phyloP scores from a whole-genome alignment of 2,797 vertebrate genomes.

The Enteromius radiatus region DNA sequence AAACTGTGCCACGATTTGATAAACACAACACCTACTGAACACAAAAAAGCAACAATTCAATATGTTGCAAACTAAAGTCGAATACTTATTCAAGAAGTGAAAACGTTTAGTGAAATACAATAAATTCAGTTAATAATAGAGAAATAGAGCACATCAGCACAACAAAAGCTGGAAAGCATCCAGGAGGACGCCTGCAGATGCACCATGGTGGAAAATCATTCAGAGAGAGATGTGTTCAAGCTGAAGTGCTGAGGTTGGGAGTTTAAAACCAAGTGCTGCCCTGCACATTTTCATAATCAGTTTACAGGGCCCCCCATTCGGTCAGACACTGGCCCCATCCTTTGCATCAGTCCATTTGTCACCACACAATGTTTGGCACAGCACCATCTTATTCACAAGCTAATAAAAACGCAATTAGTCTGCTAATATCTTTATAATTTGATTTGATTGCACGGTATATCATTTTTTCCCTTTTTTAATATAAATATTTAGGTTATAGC shows the following conservation, averaged over 20 bases:
- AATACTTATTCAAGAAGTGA: constrained; percentile 8
- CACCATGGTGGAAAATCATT: constrained; percentile 72
- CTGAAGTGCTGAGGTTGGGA: constrained; percentile 70
- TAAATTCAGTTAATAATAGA: constrained; percentile 52
- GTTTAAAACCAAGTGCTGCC: constrained; percentile 61
- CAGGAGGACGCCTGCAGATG: constrained; percentile 66
- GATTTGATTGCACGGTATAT: constrained; percentile 45
- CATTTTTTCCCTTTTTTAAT: constrained; percentile 11
- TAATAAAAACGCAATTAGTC: constrained; percentile 55
- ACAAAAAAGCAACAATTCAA: constrained; percentile 5
- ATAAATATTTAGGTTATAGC: constrained; percentile 21
- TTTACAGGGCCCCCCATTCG: constrained; percentile 63
- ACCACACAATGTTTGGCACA: constrained; percentile 59
- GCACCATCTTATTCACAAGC: constrained; percentile 56
- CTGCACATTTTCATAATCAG: constrained; percentile 65
- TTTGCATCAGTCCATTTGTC: constrained; percentile 62
- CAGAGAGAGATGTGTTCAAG: constrained; percentile 68
- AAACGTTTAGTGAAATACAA: constrained; percentile 30
- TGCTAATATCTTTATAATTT: constrained; percentile 54
- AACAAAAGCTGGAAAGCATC: constrained; percentile 75
- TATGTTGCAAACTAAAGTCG: constrained; percentile 16
- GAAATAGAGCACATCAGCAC: constrained; percentile 77
- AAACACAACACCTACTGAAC: constrained; percentile 10
- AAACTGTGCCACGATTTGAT: constrained; percentile 24
- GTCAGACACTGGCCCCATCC: constrained; percentile 65